Evolutionary conservation across 1,140 invertebrate species (phyloP), one percentile per base, ranked within the genome.

Genomic region (Bombyx mandarina): DNA sequence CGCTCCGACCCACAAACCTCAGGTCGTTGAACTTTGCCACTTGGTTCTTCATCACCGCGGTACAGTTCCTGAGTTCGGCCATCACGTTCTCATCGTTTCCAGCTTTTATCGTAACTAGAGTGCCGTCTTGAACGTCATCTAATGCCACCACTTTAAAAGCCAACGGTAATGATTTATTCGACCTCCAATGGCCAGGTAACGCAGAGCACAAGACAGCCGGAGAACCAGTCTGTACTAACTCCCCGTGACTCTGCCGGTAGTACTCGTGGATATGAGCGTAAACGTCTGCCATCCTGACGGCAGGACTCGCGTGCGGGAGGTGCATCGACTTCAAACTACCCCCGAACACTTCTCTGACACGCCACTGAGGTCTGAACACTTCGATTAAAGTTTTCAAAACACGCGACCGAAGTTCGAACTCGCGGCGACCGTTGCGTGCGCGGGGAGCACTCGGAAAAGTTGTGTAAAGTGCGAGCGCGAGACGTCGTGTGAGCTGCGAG

Each of bases 11-110:
- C 44, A 99, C 97, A 84, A 99, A 99, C 76, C 98, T 89, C 1
- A 99, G 90, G 90, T 99, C 98, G 72, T 97, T 98, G 89, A 99
- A 99, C 87, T 98, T 98, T 22, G 98, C 98, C 49, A 99, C 94
- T 89, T 97, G 95, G 75, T 97, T 97, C 88, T 98, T 98, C 94
- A 99, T 97, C 52, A 97, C 92, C 0, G 98, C 96, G 0, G 94
- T 95, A 71, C 91, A 94, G 77, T 99, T 99, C 54, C 97, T 90
- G 54, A 99, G 86, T 79, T 99, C 98, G 0, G 95, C 97, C 89
- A 96, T 97, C 69, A 92, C 97, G 83, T 99, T 99, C 81, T 99
- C 97, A 76, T 99, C 98, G 82, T 99, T 99, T 18, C 98, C 98
- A 44, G 97, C 97, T 43, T 93, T 91, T 26, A 99, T 93, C 4